A percentile compares a stretch with the other conserved stretches of the same genome.
Conservation (phyloP, 2,113 vertebrate species). For the Neodontobutis hainanensis region DNA sequence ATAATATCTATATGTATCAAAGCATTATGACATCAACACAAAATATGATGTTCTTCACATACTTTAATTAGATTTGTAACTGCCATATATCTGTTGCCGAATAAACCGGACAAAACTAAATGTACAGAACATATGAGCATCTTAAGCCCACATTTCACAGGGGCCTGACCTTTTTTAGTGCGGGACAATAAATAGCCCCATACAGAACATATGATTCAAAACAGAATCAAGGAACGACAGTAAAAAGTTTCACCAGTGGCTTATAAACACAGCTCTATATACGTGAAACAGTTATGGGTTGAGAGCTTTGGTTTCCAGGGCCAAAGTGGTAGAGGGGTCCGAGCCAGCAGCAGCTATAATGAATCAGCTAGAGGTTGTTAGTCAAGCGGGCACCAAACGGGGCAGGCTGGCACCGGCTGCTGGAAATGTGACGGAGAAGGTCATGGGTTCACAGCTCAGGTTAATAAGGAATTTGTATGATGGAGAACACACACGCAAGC, state of each 20-base stretch:
- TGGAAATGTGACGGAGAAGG: conserved; percentile 57
- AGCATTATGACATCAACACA: too few species aligned
- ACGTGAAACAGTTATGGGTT: conserved; percentile 52
- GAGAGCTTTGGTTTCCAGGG: conserved; percentile 59
- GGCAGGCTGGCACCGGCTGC: conserved; percentile 37
- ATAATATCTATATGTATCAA: too few species aligned
- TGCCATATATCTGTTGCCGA: too few species aligned
- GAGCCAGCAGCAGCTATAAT: conserved; percentile 51
- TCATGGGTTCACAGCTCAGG: conserved; percentile 55
- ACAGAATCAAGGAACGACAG: conserved; percentile 40
- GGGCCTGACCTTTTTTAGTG: conserved; percentile 32
- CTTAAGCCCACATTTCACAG: neutral
- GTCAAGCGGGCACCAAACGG: conserved; percentile 32
- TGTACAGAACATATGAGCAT: conserved; percentile 4
- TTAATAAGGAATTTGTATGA: conserved; percentile 49
- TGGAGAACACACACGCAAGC: conserved; percentile 37
- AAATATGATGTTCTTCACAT: too few species aligned
- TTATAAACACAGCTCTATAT: conserved; percentile 49
- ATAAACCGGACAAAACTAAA: conserved; percentile 24
- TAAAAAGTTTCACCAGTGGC: conserved; percentile 50
- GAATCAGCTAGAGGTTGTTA: conserved; percentile 44
- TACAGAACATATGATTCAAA: conserved; percentile 38
- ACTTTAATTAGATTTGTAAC: too few species aligned
- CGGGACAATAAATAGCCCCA: conserved; percentile 42
- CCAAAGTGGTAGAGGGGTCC: conserved; percentile 12